Base-by-base conservation (phyloP, 2,888 invertebrate genomes). In the Ormyrus thymus region DNA sequence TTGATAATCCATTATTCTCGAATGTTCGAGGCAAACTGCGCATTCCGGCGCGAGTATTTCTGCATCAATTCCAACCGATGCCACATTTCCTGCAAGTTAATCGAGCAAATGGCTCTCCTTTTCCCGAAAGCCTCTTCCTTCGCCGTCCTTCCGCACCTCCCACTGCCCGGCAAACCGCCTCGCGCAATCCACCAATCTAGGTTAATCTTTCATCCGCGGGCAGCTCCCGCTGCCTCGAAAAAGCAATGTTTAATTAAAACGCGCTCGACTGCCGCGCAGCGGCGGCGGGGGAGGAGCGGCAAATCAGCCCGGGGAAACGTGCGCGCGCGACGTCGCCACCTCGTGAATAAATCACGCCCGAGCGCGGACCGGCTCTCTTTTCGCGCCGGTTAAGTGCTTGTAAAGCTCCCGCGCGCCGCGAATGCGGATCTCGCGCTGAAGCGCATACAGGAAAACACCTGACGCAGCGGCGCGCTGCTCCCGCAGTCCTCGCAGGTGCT, bases 321-420 rank as follows among this genome's bases (percentile, higher is more conserved):
- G 53, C 29, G 51, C 45, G 15, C 10, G 53, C 45, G 61, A 53
- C 53, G 29, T 3, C 29, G 29, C 4, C 29, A 4, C 29, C 51
- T 53, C 45, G 56, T 53, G 62, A 59, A 59, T 75, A 75, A 66
- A 68, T 75, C 66, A 66, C 58, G 15, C 15, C 43, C 29, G 29
- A 29, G 29, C 58, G 65, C 65, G 56, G 8, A 48, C 46, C 50
- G 9, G 4, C 43, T 15, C 45, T 9, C 45, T 29, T 9, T 5
- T 46, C 13, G 69, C 62, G 76, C 62, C 29, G 4, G 64, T 76
- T 78, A 78, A 78, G 72, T 78, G 77, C 77, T 72, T 78, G 77
- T 61, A 78, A 78, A 78, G 66, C 51, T 58, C 48, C 48, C 65
- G 45, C 61, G 51, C 62, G 51, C 43, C 69, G 51, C 58, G 76